Percentiles rank a stretch among this genome's conserved stretches.
Evolutionary conservation across 2,113 vertebrate genomes (phyloP).

Genomic region (Hucho hucho): DNA sequence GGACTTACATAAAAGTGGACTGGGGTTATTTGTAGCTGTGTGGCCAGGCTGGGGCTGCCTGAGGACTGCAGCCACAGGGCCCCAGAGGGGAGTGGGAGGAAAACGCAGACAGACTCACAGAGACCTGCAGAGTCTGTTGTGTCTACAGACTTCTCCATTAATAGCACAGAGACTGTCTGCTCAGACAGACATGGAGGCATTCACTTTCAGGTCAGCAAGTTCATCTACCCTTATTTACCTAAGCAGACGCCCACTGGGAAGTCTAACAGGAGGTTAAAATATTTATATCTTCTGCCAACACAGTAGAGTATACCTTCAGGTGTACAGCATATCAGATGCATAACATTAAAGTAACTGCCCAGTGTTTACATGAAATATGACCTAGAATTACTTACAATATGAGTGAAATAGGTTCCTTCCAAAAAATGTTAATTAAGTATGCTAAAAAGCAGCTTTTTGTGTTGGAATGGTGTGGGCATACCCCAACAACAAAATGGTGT

Average conservation of each 20-base stretch:
- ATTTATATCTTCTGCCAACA: background rate
- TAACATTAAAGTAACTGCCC: background rate
- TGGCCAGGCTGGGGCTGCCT: slow-evolving; percentile 17
- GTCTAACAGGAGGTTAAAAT: slow-evolving; percentile 20
- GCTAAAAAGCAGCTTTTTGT: too few relatives aligned
- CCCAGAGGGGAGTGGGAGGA: background rate
- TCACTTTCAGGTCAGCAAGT: slow-evolving; percentile 25
- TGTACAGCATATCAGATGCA: background rate
- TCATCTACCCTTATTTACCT: slow-evolving; percentile 44
- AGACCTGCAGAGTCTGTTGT: slow-evolving; percentile 1
- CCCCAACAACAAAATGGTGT: too few relatives aligned
- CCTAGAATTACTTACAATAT: too few relatives aligned
- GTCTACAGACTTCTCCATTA: slow-evolving; percentile 45
- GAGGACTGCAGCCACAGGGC: slow-evolving; percentile 15
- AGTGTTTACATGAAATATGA: too few relatives aligned
- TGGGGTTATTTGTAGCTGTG: slow-evolving; percentile 35
- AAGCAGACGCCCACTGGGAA: slow-evolving; percentile 25
- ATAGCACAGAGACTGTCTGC: slow-evolving; percentile 28
- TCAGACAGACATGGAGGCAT: slow-evolving; percentile 25
- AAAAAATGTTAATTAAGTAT: too few relatives aligned
- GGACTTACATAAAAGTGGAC: slow-evolving; percentile 33
- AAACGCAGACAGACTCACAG: background rate
- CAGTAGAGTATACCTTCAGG: background rate
- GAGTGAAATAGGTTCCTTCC: too few relatives aligned
- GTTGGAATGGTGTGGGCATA: too few relatives aligned